Evolutionary conservation across 23 tunicate species (phyloP), one percentile per base, ranked within the genome.

Genomic region (Ascidia mentula): DNA sequence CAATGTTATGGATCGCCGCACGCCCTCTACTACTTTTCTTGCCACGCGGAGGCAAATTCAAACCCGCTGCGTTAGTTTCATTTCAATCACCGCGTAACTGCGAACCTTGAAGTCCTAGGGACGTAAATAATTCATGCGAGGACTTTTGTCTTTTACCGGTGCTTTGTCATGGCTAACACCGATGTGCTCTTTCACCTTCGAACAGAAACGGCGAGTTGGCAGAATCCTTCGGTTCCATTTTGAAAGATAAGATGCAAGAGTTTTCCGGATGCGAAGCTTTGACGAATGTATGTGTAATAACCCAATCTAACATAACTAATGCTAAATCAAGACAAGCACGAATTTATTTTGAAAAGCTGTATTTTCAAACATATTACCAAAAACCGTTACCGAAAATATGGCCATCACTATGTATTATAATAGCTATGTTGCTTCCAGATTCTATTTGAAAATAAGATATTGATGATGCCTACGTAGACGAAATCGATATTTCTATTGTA

Each of bases 201-300:
- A 26, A 53, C 65, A 86, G 90, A 42, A 73, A 86, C 45, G 20
- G 73, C 36, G 83, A 86, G 46, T 69, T 86, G 22, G 90, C 90
- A 13, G 36, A 79, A n/a, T 42, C 30, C 30, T 77, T 86, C 46
- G 90, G 90, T 32, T 35, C 73, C 31, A 30, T 36, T 24, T 31
- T 86, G 79, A 69, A 79, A 9, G 77, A 31, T 37, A 60, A 73
- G 28, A 37, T 79, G 45, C 34, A 36, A 22, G 7, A 36, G 38
- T 40, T 40, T 35, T 46, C 72, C 33, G 84, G 84, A 15, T 86
- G 73, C 45, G 80, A 71, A 28, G 84, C 79, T 0, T 59, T 86
- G 80, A 13, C 26, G 26, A 73, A 79, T 53, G 90, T 86, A 79
- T 53, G 90, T 86, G 13, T 31, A 30, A 4, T 34, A 42, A 42